A percentile compares a stretch with the other conserved stretches of the same genome.
Evolutionary conservation across 1,140 invertebrate genomes (phyloP).

Genomic region (Ganaspis sp.): DNA sequence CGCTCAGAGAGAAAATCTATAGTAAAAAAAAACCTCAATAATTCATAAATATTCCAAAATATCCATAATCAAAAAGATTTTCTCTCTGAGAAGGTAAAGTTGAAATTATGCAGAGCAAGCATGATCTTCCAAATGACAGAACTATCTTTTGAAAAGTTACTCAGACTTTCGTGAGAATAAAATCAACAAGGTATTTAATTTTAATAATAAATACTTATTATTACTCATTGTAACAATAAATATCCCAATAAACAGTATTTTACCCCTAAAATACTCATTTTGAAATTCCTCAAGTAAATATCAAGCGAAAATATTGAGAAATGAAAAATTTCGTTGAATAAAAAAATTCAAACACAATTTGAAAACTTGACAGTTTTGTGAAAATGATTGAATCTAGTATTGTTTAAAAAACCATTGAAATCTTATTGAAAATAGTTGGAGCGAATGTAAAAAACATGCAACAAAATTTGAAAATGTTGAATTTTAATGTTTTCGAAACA

Average conservation of each 20-base stretch:
- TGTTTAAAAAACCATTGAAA: not conserved
- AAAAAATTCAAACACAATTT: not conserved
- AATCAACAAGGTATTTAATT: too few species aligned
- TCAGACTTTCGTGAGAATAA: too few species aligned
- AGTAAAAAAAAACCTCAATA: not conserved
- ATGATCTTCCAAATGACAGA: not conserved
- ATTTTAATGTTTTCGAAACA: not conserved
- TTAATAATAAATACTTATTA: too few species aligned
- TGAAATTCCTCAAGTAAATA: too few species aligned
- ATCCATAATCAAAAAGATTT: not conserved
- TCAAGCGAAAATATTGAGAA: too few species aligned
- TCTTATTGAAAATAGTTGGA: conserved; percentile 5
- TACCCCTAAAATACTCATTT: too few species aligned
- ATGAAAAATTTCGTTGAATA: too few species aligned
- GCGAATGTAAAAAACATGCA: conserved; percentile 10
- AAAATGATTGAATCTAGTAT: not conserved
- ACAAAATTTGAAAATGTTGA: not conserved
- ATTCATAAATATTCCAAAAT: not conserved
- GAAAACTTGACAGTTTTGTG: not conserved
- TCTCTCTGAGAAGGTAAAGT: not conserved
- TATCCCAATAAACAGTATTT: too few species aligned
- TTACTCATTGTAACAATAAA: too few species aligned
- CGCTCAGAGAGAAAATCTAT: not conserved
- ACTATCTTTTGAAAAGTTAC: not conserved
- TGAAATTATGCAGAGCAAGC: not conserved